Evolutionary conservation across 2,888 invertebrate genomes (phyloP).

Genomic region (Xylota sylvarum): DNA sequence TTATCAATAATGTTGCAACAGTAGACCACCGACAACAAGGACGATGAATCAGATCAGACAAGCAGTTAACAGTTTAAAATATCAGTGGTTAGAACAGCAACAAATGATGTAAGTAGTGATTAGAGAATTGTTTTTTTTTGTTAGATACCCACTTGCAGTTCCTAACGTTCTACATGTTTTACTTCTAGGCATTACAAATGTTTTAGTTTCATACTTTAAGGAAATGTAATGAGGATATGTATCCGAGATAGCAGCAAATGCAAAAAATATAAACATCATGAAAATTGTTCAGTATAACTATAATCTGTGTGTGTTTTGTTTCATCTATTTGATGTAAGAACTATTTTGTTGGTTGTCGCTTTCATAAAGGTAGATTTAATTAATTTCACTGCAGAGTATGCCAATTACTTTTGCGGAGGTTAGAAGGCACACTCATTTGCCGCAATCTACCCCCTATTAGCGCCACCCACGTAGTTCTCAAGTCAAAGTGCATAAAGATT

Average conservation of each 20-base stretch:
- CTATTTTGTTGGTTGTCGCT: too few species aligned
- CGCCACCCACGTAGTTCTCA: slow-evolving; percentile 19
- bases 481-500: slow-evolving; percentile 40
- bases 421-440: slow-evolving; percentile 14
- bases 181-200: background rate
- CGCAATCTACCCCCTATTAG: slow-evolving; percentile 29
- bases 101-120: slow-evolving; percentile 43
- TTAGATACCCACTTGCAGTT: slow-evolving; percentile 5
- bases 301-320: too few species aligned
- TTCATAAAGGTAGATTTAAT: background rate
- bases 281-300: too few species aligned
- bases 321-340: too few species aligned
- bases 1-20: slow-evolving; percentile 15
- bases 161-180: slow-evolving; percentile 42
- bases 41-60: slow-evolving; percentile 29
- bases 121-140: background rate
- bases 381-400: background rate
- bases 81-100: slow-evolving; percentile 13
- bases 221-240: too few species aligned
- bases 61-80: slow-evolving; percentile 4
- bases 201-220: too few species aligned
- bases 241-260: background rate
- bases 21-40: slow-evolving; percentile 22
- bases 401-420: background rate
- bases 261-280: too few species aligned